Evolutionary conservation across 2,797 vertebrate species (phyloP).

Genomic region (Galago senegalensis): DNA sequence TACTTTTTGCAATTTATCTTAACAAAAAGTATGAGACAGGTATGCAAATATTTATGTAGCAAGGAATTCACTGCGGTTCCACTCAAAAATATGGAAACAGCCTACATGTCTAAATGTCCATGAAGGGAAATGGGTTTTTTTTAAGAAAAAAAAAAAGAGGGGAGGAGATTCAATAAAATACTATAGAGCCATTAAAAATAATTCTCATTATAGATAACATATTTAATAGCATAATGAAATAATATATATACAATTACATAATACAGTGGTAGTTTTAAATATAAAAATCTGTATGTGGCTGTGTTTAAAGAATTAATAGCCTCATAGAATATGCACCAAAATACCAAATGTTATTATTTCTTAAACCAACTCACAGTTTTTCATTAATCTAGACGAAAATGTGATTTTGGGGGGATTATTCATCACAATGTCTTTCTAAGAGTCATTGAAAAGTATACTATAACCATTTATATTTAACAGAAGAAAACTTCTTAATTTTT

Average conservation of each 20-base stretch:
- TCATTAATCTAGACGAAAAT: slow-evolving; percentile 21
- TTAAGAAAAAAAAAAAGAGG: too few species aligned
- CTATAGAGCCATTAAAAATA: neutral
- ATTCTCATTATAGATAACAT: neutral
- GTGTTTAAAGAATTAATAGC: slow-evolving; percentile 8
- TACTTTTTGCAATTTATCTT: slow-evolving; percentile 48
- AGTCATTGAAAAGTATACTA: slow-evolving; percentile 41
- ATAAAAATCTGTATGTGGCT: neutral
- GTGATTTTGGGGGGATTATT: slow-evolving; percentile 40
- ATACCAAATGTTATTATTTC: neutral
- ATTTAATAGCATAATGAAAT: neutral
- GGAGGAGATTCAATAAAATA: neutral
- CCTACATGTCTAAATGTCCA: neutral
- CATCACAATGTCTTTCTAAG: slow-evolving; percentile 47
- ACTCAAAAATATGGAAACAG: neutral
- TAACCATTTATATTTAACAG: slow-evolving; percentile 43
- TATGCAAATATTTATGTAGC: neutral
- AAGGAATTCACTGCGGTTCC: neutral
- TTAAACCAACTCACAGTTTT: slow-evolving; percentile 24
- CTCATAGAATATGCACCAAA: neutral
- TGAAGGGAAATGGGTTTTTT: neutral
- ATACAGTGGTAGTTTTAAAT: neutral
- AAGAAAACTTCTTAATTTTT: slow-evolving; percentile 67
- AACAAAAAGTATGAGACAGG: slow-evolving; percentile 52
- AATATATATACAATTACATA: neutral